A percentile compares a stretch with the other conserved stretches of the same genome.
Conservation (phyloP, 2,888 invertebrate species). For the Bunonema sp. region DNA sequence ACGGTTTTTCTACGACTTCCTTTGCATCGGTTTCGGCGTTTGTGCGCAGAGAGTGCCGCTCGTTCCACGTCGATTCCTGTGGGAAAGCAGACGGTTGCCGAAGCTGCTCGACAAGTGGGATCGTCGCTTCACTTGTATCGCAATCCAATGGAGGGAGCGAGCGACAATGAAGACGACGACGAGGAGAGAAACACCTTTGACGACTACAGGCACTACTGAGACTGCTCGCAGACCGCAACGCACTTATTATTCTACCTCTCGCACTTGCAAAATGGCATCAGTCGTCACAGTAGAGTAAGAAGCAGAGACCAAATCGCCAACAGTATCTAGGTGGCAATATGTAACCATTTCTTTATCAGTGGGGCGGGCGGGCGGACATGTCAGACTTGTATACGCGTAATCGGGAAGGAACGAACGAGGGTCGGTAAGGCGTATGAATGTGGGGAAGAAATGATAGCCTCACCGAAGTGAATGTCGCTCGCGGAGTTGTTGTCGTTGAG, state of each 20-base stretch:
- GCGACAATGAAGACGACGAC: slow-evolving; percentile 16
- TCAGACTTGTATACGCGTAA: background rate
- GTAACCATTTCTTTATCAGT: no score
- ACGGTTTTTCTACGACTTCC: no score
- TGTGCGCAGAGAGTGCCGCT: no score
- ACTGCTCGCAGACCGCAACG: background rate
- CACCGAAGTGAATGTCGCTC: no score
- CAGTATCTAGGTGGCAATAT: no score
- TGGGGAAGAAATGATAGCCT: no score
- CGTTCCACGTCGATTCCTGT: slow-evolving; percentile 27
- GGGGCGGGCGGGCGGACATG: no score
- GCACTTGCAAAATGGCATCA: no score
- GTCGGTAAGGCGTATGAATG: background rate
- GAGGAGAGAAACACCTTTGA: slow-evolving; percentile 4
- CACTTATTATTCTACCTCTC: no score
- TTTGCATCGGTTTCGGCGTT: no score
- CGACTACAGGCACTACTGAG: slow-evolving; percentile 1
- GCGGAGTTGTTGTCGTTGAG: no score
- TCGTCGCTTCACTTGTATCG: slow-evolving; percentile 15
- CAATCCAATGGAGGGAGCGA: slow-evolving; percentile 27
- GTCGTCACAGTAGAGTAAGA: no score
- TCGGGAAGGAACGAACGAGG: background rate
- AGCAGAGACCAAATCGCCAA: background rate
- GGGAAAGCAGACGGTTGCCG: slow-evolving; percentile 42
- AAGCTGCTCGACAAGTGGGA: slow-evolving; percentile 27